Evolutionary conservation across 2,113 vertebrate genomes (phyloP).

Genomic region (Alces alces): DNA sequence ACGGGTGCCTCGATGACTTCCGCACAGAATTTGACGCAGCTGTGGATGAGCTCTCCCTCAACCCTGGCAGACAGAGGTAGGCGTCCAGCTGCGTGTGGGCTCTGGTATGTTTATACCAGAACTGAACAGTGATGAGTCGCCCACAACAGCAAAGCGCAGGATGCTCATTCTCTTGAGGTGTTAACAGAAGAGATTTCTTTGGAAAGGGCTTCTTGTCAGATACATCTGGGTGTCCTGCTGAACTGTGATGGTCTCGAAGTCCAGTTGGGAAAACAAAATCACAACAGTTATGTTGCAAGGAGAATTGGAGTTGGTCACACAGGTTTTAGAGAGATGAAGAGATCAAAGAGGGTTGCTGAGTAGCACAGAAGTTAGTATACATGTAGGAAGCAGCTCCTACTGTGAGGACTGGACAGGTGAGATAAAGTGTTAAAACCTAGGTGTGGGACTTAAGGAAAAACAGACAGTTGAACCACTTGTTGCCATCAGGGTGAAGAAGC

Average conservation of each 20-base stretch:
- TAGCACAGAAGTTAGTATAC: not conserved
- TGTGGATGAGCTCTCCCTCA: slow-evolving; percentile 89
- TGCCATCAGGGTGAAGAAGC: not conserved
- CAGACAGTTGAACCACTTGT: not conserved
- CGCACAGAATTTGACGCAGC: slow-evolving; percentile 87
- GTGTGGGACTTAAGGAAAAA: not conserved
- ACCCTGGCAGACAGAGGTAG: slow-evolving; percentile 92
- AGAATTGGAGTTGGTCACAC: not conserved
- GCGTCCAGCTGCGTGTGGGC: accelerated
- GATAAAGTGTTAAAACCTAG: not conserved
- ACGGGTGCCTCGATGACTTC: slow-evolving; percentile 89
- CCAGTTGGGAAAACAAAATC: not conserved
- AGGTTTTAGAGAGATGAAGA: not conserved
- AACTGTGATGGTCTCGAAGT: not conserved
- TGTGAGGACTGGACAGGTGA: not conserved
- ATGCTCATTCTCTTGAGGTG: not conserved
- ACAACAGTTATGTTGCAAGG: not conserved
- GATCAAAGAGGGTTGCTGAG: not conserved
- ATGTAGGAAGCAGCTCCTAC: not conserved
- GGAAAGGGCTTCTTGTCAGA: not conserved
- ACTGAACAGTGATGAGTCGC: accelerated
- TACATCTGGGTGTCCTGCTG: not conserved
- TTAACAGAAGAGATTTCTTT: not conserved
- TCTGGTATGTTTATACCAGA: not conserved
- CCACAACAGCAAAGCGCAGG: not conserved